phyloP scores from a whole-genome alignment of 2,888 invertebrate species.

The Metallyticus violacea region DNA sequence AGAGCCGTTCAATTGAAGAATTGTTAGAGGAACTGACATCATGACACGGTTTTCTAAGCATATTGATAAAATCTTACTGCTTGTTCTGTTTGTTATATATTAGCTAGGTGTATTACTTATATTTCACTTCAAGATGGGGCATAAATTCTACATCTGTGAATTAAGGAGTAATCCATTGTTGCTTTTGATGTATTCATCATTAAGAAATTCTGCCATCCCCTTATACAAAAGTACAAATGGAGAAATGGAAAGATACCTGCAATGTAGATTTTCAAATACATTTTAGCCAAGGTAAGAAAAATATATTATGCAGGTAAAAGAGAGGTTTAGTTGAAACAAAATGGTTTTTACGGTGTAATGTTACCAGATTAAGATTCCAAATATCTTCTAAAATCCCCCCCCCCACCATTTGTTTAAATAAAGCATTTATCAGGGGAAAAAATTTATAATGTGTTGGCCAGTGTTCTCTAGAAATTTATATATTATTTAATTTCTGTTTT shows the following conservation, averaged over 20 bases:
- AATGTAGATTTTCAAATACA: background rate
- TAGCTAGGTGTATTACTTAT: background rate
- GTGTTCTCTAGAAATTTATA: too few relatives aligned
- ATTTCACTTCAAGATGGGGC: too few relatives aligned
- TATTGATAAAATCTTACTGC: background rate
- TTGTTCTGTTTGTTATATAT: background rate
- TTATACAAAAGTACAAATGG: too few relatives aligned
- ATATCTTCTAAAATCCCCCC: too few relatives aligned
- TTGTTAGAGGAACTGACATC: constrained; percentile 71
- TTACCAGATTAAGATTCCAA: background rate
- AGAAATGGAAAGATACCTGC: background rate
- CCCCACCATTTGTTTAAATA: too few relatives aligned
- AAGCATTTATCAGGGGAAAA: too few relatives aligned
- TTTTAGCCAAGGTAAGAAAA: background rate
- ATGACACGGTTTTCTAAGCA: constrained; percentile 39
- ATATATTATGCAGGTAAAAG: background rate
- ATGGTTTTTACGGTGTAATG: background rate
- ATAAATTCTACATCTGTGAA: too few relatives aligned
- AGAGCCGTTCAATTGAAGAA: constrained; percentile 74
- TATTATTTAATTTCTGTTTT: background rate
- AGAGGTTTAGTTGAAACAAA: background rate
- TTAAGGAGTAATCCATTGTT: too few relatives aligned
- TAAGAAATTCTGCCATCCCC: background rate
- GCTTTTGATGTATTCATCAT: background rate
- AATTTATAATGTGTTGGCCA: too few relatives aligned